Percentiles rank a stretch among this genome's conserved stretches.
phyloP scores from a whole-genome alignment of 2,113 vertebrate genomes.

The Sinocyclocheilus rhinocerous region DNA sequence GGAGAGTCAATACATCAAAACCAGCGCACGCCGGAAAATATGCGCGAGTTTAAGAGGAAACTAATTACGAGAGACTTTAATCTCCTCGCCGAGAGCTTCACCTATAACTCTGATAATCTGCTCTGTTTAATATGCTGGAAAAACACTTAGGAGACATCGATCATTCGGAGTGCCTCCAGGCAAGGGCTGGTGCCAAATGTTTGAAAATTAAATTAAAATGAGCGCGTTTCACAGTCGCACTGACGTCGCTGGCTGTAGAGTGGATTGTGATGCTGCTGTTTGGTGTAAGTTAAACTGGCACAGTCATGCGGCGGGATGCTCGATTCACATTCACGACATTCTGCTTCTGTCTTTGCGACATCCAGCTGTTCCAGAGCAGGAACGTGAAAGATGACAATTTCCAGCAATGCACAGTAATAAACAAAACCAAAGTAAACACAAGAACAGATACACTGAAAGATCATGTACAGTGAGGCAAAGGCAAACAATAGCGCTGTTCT shows the following conservation, averaged over 20 bases:
- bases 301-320: neutral
- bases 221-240: neutral
- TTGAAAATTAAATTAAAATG: neutral
- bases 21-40: slow-evolving; percentile 54
- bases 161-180: slow-evolving; percentile 67
- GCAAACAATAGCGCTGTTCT: too few relatives aligned
- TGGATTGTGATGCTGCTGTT: slow-evolving; percentile 12
- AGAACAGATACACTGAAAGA: neutral
- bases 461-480: neutral
- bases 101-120: slow-evolving; percentile 76
- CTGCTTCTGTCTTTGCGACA: neutral
- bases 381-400: neutral
- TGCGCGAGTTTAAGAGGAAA: slow-evolving; percentile 67
- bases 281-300: neutral
- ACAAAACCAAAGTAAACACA: too few relatives aligned
- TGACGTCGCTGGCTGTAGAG: neutral
- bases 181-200: slow-evolving; percentile 14
- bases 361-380: neutral
- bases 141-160: slow-evolving; percentile 71
- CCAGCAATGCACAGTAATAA: neutral
- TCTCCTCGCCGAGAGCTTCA: slow-evolving; percentile 75
- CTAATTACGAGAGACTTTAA: slow-evolving; percentile 72
- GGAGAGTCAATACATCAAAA: slow-evolving; percentile 71
- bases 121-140: slow-evolving; percentile 72
- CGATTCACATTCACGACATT: neutral